Evolutionary conservation across 2,888 invertebrate genomes (phyloP), one percentile per base, ranked within the genome.

Genomic region (Phyllotreta striolata): DNA sequence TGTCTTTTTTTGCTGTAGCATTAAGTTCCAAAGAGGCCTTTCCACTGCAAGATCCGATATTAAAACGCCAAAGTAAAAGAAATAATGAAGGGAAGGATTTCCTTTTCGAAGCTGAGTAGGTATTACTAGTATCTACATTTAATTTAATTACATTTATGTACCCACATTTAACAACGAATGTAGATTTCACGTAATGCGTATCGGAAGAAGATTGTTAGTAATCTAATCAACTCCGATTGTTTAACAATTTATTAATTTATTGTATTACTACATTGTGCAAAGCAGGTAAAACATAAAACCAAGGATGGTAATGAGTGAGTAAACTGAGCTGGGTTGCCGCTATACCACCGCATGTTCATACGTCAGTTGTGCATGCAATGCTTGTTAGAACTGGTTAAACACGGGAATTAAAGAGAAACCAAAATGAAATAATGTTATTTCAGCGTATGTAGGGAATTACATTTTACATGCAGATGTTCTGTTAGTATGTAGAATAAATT

Each of bases 381-480:
- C 43, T 57, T 59, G 59, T 63, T 63, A 63, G 54, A 62, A 56
- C 49, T 60, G 63, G 58, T 55, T 44, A 56, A 59, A 63, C 60
- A 66, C 49, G 55, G 51, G 60, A 63, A 64, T 61, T 61, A 61
- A 63, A 67, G 60, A 64, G 60, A 59, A 64, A 61, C 67, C 49
- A 41, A 60, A 60, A 59, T 39, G 62, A 51, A 62, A 62, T 62
- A 46, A 60, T 60, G 52, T 60, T 63, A 62, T 63, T 67, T 64
- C 47, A 52, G 59, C 57, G 60, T 60, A 63, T 67, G 60, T 63
- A 64, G 64, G 60, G 61, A 63, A 67, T 51, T 61, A 62, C 54
- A 49, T 51, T 55, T 44, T 55, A 60, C 59, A 59, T 66, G 63
- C 62, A 63, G 59, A 63, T 59, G 63, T 44, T 60, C 51, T 49